phyloP scores from a whole-genome alignment of 1,140 invertebrate genomes.

The Dreissena polymorpha region DNA sequence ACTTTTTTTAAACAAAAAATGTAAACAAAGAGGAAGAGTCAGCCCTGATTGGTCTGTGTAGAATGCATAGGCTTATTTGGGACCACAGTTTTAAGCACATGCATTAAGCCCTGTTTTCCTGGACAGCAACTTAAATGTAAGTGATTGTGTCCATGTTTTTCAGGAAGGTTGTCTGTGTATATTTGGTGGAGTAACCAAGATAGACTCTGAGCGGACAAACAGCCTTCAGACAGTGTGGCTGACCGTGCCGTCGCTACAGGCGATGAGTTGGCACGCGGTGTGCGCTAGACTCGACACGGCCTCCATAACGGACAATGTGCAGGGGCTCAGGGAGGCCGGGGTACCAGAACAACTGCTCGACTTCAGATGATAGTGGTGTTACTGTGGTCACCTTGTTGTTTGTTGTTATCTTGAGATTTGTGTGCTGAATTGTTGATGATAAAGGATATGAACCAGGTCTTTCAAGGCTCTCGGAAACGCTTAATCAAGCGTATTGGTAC shows the following conservation, averaged over 20 bases:
- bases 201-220: slow-evolving; percentile 49
- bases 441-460: too few species aligned
- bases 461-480: too few species aligned
- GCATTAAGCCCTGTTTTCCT: too few species aligned
- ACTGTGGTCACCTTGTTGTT: too few species aligned
- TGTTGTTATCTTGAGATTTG: too few species aligned
- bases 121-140: not conserved
- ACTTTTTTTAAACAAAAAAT: too few species aligned
- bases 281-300: slow-evolving; percentile 1
- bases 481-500: too few species aligned
- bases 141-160: slow-evolving; percentile 18
- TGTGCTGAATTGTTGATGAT: too few species aligned
- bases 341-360: not conserved
- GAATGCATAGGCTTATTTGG: too few species aligned
- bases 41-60: too few species aligned
- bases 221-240: slow-evolving; percentile 53
- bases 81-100: too few species aligned
- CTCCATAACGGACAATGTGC: not conserved
- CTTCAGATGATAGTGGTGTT: not conserved
- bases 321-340: not conserved
- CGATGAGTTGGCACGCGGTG: slow-evolving; percentile 50
- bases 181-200: slow-evolving; percentile 58
- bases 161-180: slow-evolving; percentile 60
- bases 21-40: too few species aligned
- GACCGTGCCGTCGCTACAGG: slow-evolving; percentile 54